These are phyloP conservation scores for Melangyna quadrimaculata DNA, from an alignment of 2,888 invertebrate genomes.

Conservation along the genomic window DNA sequence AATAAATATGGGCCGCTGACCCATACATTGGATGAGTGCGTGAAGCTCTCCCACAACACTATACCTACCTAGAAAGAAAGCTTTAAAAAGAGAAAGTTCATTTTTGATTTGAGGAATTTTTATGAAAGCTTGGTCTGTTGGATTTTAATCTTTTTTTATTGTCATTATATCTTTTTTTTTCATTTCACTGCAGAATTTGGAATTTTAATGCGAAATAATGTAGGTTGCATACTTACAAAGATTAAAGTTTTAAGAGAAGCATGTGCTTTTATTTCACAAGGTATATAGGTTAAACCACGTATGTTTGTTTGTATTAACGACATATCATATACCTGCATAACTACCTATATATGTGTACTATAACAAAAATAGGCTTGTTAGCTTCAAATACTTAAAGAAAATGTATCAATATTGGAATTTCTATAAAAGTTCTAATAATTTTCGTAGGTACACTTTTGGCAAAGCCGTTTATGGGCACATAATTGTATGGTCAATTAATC, in stretches of 20 bases:
- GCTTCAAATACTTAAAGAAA: not conserved
- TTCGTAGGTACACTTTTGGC: not conserved
- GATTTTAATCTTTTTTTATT: conserved; percentile 20
- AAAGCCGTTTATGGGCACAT: too few species aligned
- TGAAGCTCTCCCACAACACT: conserved; percentile 43
- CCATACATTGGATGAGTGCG: conserved; percentile 54
- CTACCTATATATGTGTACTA: not conserved
- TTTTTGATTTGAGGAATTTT: conserved; percentile 45
- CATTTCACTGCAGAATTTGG: conserved; percentile 59
- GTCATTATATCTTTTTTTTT: not conserved
- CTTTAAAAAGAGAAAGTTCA: conserved; percentile 66
- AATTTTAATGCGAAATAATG: conserved; percentile 38
- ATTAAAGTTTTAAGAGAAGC: conserved; percentile 26
- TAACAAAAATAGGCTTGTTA: conserved; percentile 2
- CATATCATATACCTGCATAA: not conserved
- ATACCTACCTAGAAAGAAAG: conserved; percentile 22
- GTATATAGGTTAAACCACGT: conserved; percentile 54
- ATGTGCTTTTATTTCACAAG: conserved; percentile 51
- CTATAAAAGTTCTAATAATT: not conserved
- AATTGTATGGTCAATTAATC: too few species aligned
- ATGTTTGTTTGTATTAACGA: not conserved
- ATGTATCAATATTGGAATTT: not conserved
- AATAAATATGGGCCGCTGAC: conserved; percentile 69
- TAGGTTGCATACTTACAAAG: conserved; percentile 2
- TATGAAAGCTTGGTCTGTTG: conserved; percentile 49